Conservation (phyloP, 2,113 vertebrate genomes). For the Amazona guildingii region DNA sequence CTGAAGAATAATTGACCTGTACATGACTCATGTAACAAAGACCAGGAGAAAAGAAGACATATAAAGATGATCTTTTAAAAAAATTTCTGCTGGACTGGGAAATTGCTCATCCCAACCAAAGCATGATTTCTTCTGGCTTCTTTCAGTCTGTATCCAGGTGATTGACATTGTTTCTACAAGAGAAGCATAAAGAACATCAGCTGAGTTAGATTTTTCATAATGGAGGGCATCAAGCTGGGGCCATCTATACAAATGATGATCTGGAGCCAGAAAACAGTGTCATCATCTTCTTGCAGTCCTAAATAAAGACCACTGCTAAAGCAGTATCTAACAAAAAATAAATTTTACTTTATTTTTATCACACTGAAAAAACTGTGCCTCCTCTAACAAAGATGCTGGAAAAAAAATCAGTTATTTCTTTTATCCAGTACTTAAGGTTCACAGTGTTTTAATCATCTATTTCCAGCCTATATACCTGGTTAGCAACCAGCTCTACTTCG, state of each 20-base stretch:
- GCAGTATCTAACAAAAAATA: background rate
- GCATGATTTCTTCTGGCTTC: background rate
- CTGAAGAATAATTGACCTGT: background rate
- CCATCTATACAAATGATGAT: background rate
- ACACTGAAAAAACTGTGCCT: background rate
- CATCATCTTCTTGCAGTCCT: background rate
- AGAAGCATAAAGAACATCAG: background rate
- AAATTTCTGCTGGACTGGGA: background rate
- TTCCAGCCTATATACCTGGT: background rate
- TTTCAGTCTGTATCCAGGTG: background rate
- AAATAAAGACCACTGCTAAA: background rate
- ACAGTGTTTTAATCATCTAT: background rate
- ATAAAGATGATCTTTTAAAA: background rate
- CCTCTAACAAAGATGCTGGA: background rate
- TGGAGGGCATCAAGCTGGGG: background rate
- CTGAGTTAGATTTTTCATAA: background rate
- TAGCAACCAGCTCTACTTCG: background rate
- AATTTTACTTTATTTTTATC: background rate
- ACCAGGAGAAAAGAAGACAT: accelerated
- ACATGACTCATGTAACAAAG: background rate
- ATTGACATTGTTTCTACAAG: background rate
- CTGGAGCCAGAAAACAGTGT: background rate
- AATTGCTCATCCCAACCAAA: background rate
- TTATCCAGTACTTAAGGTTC: background rate
- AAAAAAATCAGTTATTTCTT: background rate